These are phyloP conservation scores for Diploscapter pachys DNA, from an alignment of 1,140 invertebrate genomes.

Conservation along the genomic window DNA sequence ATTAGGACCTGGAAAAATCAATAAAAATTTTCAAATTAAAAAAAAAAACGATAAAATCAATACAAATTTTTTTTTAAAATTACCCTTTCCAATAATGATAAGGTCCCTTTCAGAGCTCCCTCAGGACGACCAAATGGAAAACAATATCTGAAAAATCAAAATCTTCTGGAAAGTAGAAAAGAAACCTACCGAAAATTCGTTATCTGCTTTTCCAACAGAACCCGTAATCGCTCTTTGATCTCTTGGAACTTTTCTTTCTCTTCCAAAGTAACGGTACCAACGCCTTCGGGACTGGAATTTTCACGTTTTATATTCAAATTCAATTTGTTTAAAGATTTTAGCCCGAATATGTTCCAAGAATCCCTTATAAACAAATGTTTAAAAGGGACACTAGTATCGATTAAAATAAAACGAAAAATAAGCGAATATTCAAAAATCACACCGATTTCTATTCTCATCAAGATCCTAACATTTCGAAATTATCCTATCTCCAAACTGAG, in stretches of 20 bases:
- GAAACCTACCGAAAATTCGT: slow-evolving; percentile 84
- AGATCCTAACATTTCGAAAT: not conserved
- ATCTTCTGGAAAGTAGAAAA: slow-evolving; percentile 7
- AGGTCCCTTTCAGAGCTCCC: slow-evolving; percentile 88
- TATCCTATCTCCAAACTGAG: slow-evolving; percentile 1
- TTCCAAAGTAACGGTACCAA: slow-evolving; percentile 92
- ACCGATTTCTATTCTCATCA: too few relatives aligned
- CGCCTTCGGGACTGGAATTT: slow-evolving; percentile 81
- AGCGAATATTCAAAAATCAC: too few relatives aligned
- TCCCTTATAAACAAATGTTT: not conserved
- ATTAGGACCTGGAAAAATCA: slow-evolving; percentile 70
- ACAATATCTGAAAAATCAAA: slow-evolving; percentile 71
- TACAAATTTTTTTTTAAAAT: slow-evolving; percentile 64
- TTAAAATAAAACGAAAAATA: too few relatives aligned
- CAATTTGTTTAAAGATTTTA: too few relatives aligned
- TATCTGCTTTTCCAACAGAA: slow-evolving; percentile 93
- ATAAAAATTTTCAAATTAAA: slow-evolving; percentile 57
- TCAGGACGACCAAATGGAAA: slow-evolving; percentile 98
- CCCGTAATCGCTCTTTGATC: slow-evolving; percentile 87
- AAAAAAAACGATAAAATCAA: not conserved
- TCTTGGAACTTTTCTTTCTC: slow-evolving; percentile 97
- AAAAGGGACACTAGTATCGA: not conserved
- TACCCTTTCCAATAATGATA: slow-evolving; percentile 83
- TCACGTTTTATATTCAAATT: slow-evolving; percentile 1
- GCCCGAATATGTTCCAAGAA: too few relatives aligned